Percentiles rank a stretch among this genome's conserved stretches.
phyloP scores from a whole-genome alignment of 2,797 vertebrate species.

The Hozukius guyotensis region DNA sequence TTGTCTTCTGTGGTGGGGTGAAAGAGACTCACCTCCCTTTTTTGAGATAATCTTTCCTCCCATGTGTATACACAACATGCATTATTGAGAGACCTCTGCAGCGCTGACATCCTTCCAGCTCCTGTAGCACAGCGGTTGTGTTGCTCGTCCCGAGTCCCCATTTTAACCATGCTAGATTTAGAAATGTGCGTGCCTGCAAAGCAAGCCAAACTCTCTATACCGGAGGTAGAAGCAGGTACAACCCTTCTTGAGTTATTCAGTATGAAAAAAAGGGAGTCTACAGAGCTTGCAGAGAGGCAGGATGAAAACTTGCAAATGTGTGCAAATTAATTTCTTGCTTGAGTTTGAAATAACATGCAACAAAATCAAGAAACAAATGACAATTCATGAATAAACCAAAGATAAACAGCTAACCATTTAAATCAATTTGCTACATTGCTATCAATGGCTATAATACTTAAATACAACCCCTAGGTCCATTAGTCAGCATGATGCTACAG shows the following conservation, averaged over 20 bases:
- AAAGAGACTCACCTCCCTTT: slow-evolving; percentile 27
- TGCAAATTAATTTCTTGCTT: slow-evolving; percentile 11
- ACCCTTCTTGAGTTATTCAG: slow-evolving; percentile 3
- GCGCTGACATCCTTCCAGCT: slow-evolving; percentile 54
- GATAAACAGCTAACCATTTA: not conserved
- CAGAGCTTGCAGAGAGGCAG: not conserved
- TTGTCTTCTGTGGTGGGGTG: slow-evolving; percentile 3
- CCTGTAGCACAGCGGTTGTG: slow-evolving; percentile 25
- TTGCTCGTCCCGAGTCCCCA: slow-evolving; percentile 25
- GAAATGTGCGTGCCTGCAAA: slow-evolving; percentile 38
- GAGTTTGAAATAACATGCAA: slow-evolving; percentile 11
- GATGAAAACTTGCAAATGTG: not conserved
- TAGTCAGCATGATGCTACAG: not conserved
- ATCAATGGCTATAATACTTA: not conserved
- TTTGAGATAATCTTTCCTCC: slow-evolving; percentile 51
- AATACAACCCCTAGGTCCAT: not conserved
- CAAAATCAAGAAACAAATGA: slow-evolving; percentile 17
- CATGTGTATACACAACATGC: slow-evolving; percentile 66
- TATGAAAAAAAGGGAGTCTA: not conserved
- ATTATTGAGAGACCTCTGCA: slow-evolving; percentile 70
- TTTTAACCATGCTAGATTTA: slow-evolving; percentile 56
- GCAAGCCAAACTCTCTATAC: slow-evolving; percentile 2
- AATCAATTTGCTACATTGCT: not conserved
- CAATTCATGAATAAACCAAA: slow-evolving; percentile 9
- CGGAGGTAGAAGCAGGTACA: slow-evolving; percentile 27